These are phyloP conservation scores for Mus minutoides DNA, from an alignment of 2,797 vertebrate species.

Conservation along the genomic window DNA sequence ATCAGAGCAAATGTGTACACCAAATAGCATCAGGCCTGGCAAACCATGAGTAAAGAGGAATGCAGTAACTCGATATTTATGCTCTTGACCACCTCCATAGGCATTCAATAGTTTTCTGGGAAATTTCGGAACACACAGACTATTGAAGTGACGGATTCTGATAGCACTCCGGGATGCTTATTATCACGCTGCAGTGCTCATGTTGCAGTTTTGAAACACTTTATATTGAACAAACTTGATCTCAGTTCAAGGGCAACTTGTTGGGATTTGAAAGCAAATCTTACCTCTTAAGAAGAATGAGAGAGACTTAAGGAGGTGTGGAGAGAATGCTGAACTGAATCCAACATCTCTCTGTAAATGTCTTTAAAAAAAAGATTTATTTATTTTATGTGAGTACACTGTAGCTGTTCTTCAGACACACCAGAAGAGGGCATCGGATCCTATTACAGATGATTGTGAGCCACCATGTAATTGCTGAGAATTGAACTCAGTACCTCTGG, in stretches of 20 bases:
- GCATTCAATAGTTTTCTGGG: background rate
- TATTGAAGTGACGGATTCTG: background rate
- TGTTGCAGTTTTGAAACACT: slow-evolving; percentile 35
- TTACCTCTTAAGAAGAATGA: slow-evolving; percentile 68
- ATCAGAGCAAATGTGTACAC: background rate
- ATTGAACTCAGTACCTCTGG: too few relatives aligned
- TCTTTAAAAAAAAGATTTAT: too few relatives aligned
- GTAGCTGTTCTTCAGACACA: too few relatives aligned
- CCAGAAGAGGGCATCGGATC: too few relatives aligned
- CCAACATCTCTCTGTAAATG: slow-evolving; percentile 45
- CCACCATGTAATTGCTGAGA: too few relatives aligned
- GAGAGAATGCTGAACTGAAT: slow-evolving; percentile 76
- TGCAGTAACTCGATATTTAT: background rate
- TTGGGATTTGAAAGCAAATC: slow-evolving; percentile 78
- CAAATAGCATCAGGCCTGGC: background rate
- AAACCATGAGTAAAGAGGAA: slow-evolving; percentile 28
- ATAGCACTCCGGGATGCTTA: slow-evolving; percentile 56
- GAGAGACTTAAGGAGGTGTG: slow-evolving; percentile 73
- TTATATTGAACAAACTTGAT: slow-evolving; percentile 26
- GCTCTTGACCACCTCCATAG: background rate
- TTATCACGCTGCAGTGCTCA: background rate
- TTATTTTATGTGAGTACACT: too few relatives aligned
- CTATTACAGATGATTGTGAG: too few relatives aligned
- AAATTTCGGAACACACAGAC: background rate
- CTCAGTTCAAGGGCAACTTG: slow-evolving; percentile 66